phyloP scores from a whole-genome alignment of 2,888 invertebrate species.

The Phortica magna region DNA sequence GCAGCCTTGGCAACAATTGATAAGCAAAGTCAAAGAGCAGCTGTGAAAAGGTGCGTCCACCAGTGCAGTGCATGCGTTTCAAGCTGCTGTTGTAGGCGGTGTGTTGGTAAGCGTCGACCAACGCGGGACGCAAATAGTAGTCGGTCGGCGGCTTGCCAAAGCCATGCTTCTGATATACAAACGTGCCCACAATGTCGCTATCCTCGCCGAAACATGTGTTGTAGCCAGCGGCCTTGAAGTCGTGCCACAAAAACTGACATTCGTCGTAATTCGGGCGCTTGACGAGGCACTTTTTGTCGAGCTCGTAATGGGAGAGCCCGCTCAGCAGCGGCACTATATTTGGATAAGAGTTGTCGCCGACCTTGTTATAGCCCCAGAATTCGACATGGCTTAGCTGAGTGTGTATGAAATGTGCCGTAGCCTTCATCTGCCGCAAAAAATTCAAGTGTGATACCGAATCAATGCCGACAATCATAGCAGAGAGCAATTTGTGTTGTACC shows the following conservation, averaged over 20 bases:
- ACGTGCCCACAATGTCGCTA: slow-evolving; percentile 83
- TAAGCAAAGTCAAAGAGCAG: neutral
- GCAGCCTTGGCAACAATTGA: slow-evolving; percentile 35
- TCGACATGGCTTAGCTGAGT: slow-evolving; percentile 80
- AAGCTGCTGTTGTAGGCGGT: slow-evolving; percentile 61
- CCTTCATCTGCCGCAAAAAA: slow-evolving; percentile 88
- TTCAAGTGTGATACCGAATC: slow-evolving; percentile 91
- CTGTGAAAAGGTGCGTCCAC: slow-evolving; percentile 74
- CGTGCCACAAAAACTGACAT: slow-evolving; percentile 88
- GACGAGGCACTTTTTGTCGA: slow-evolving; percentile 82
- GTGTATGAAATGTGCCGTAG: slow-evolving; percentile 81
- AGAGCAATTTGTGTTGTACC: slow-evolving; percentile 73
- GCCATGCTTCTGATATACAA: slow-evolving; percentile 82
- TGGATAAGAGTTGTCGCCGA: slow-evolving; percentile 94
- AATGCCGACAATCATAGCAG: slow-evolving; percentile 88
- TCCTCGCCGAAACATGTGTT: slow-evolving; percentile 88
- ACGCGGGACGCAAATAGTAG: slow-evolving; percentile 86
- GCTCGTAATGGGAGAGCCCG: slow-evolving; percentile 82
- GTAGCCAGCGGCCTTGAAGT: slow-evolving; percentile 84
- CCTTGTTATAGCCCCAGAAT: slow-evolving; percentile 92
- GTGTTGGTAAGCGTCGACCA: slow-evolving; percentile 82
- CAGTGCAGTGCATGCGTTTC: slow-evolving; percentile 79
- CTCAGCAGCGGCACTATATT: slow-evolving; percentile 89
- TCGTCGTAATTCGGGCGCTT: slow-evolving; percentile 83
- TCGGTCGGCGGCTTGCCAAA: slow-evolving; percentile 86